Evolutionary conservation across 2,888 invertebrate genomes (phyloP), one percentile per base, ranked within the genome.

Genomic region (Phlogophora meticulosa): DNA sequence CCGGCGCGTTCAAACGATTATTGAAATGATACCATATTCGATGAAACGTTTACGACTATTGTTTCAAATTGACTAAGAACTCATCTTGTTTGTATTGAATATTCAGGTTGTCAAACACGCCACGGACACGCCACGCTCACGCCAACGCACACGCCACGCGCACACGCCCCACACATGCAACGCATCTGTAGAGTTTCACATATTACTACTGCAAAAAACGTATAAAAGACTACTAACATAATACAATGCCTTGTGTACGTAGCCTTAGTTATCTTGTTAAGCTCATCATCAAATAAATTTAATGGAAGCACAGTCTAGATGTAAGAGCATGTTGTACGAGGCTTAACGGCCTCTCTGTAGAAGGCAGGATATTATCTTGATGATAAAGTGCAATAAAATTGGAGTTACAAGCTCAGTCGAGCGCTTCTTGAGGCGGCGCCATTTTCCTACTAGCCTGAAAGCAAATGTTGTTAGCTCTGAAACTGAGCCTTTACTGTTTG

Each of bases 301-400:
- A 72, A 53, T 48, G 28, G 46, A 46, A 48, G 49, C 43, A 52
- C 13, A 52, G 40, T 46, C 28, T 46, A 32, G 48, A 36, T 36
- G 42, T 65, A 43, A 55, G n/a, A 65, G 17, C 67, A 55, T 75
- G 55, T 72, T 72, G 51, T 46, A 59, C 45, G 49, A 65, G 46
- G 65, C 65, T 65, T 78, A 74, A 77, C 59, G 22, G 60, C 59
- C 45, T 69, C 48, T 15, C 40, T 17, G 56, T 20, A 59, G 58
- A 56, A 51, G 22, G 38, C 53, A 60, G 65, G 75, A 60, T 70
- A 74, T 70, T 78, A 75, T 70, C 64, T 62, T 24, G 59, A 66
- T 74, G 75, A 79, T 56, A 77, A 60, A 75, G 61, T 57, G 65
- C 70, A 74, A 77, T 78, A 78, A 75, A 74, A 74, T 32, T 1